Conservation (phyloP, 2,797 vertebrate genomes). For the Hypotaenidia philippensis region DNA sequence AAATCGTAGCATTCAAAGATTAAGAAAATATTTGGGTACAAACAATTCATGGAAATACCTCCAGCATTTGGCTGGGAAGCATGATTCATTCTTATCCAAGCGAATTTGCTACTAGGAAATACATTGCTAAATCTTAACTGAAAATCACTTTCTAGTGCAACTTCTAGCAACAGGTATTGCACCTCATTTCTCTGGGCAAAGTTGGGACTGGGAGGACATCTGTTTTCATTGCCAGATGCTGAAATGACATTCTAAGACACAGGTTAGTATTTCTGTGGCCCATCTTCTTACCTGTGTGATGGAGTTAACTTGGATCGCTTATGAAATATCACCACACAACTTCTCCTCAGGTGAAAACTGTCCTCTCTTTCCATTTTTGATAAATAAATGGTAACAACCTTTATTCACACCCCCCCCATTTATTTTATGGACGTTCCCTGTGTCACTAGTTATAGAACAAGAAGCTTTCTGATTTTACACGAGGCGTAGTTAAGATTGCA, state of each 20-base stretch:
- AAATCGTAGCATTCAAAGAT: background rate
- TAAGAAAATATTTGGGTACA: background rate
- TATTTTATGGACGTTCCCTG: background rate
- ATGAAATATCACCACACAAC: background rate
- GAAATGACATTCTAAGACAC: background rate
- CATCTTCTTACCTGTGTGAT: background rate
- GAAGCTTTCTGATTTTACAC: background rate
- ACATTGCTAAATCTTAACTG: background rate
- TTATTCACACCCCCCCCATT: background rate
- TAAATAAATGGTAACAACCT: background rate
- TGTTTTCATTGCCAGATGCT: background rate
- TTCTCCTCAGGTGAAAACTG: background rate
- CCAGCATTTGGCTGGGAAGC: background rate
- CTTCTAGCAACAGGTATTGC: background rate
- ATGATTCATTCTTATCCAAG: background rate
- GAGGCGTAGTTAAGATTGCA: background rate
- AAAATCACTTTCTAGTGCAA: background rate
- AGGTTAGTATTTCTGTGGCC: background rate
- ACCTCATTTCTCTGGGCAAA: background rate
- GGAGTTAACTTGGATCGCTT: background rate
- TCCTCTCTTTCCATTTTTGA: background rate
- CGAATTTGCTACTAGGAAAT: background rate
- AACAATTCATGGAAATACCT: slow-evolving; percentile 41
- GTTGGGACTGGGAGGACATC: background rate
- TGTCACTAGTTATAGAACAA: background rate